Percentiles rank a stretch among this genome's conserved stretches.
These are phyloP conservation scores for Taphrorychus bicolor DNA, from an alignment of 2,888 invertebrate genomes.

Conservation along the genomic window DNA sequence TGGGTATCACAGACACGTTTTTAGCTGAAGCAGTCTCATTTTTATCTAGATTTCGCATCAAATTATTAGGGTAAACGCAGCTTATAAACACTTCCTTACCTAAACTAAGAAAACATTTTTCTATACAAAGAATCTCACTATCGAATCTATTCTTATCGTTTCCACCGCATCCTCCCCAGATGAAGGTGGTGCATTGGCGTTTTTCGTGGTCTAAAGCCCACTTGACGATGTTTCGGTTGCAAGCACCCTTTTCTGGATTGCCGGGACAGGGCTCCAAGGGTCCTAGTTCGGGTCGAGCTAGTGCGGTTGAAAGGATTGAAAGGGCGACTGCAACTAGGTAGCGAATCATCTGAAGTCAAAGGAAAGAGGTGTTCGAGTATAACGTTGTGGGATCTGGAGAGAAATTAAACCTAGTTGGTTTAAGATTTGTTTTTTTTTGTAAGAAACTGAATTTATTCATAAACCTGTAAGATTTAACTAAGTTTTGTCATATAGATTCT, in stretches of 20 bases:
- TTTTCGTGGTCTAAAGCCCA: slow-evolving; percentile 70
- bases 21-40: slow-evolving; percentile 14
- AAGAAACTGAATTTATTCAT: too few relatives aligned
- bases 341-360: not conserved
- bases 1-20: slow-evolving; percentile 68
- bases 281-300: not conserved
- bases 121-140: slow-evolving; percentile 70
- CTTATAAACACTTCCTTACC: slow-evolving; percentile 9
- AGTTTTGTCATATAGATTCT: too few relatives aligned
- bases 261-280: slow-evolving; percentile 60
- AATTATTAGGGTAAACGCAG: not conserved
- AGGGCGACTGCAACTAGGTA: not conserved
- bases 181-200: slow-evolving; percentile 68
- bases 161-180: slow-evolving; percentile 74
- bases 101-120: slow-evolving; percentile 62
- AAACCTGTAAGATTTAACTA: too few relatives aligned
- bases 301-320: not conserved
- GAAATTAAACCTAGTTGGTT: too few relatives aligned
- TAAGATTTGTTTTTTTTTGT: too few relatives aligned
- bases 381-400: too few relatives aligned
- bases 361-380: too few relatives aligned
- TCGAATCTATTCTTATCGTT: slow-evolving; percentile 73
- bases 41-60: not conserved
- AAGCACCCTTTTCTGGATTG: slow-evolving; percentile 55
- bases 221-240: slow-evolving; percentile 70